These are phyloP conservation scores for Synanthedon vespiformis DNA, from an alignment of 2,888 invertebrate genomes.

Conservation along the genomic window DNA sequence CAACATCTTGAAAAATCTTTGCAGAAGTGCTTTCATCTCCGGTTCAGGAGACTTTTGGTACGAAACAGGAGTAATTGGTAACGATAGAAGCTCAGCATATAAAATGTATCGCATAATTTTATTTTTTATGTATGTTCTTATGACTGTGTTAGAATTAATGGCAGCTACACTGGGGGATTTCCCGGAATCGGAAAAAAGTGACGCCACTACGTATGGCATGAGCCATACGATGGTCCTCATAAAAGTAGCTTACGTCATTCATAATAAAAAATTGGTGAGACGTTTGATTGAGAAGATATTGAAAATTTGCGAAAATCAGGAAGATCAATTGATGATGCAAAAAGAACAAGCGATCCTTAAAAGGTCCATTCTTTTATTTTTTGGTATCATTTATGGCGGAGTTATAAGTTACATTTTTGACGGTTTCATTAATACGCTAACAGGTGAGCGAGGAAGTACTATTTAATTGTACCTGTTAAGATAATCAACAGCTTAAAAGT, in stretches of 20 bases:
- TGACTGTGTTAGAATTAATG: constrained; percentile 51
- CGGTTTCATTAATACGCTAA: constrained; percentile 20
- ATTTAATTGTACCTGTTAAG: background rate
- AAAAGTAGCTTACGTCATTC: constrained; percentile 38
- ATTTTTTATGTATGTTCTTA: constrained; percentile 30
- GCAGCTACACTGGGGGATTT: constrained; percentile 40
- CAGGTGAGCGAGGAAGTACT: constrained; percentile 21
- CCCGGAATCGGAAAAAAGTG: constrained; percentile 49
- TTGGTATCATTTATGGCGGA: constrained; percentile 32
- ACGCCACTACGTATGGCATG: constrained; percentile 42
- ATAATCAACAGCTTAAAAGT: too few species aligned
- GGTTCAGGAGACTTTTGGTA: constrained; percentile 58
- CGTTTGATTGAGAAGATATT: constrained; percentile 36
- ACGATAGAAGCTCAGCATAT: constrained; percentile 35
- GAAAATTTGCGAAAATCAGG: constrained; percentile 33
- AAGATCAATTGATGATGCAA: constrained; percentile 28
- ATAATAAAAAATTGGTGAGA: constrained; percentile 34
- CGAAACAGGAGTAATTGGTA: constrained; percentile 28
- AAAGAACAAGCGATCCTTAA: constrained; percentile 42
- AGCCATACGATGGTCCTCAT: constrained; percentile 50
- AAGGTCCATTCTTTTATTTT: constrained; percentile 39
- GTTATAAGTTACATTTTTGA: constrained; percentile 38
- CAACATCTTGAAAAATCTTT: constrained; percentile 33
- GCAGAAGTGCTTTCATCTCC: constrained; percentile 32
- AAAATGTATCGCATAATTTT: constrained; percentile 23